Evolutionary conservation across 92 coral and sea anemone species (phyloP).

Genomic region (Galaxea fascicularis): DNA sequence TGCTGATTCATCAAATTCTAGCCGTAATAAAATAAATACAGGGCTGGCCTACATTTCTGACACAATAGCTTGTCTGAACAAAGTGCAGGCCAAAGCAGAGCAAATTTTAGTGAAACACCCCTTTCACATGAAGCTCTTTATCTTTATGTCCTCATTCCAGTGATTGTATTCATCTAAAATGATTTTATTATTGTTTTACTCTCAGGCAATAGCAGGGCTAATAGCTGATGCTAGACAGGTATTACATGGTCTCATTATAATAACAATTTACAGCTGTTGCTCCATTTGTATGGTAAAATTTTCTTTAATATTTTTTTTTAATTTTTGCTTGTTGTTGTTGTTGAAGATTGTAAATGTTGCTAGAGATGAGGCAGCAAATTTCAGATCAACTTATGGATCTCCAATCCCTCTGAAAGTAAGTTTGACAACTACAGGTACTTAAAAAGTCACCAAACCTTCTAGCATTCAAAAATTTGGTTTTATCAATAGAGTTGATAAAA

Average conservation of each 20-base stretch:
- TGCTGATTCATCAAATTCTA: no score
- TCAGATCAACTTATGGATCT: slow-evolving; percentile 94
- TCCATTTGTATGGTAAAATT: background rate
- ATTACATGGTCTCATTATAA: background rate
- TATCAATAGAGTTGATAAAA: no score
- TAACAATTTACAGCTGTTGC: no score
- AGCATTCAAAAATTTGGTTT: background rate
- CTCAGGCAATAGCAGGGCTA: slow-evolving; percentile 96
- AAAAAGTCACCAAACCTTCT: background rate
- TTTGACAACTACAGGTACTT: background rate
- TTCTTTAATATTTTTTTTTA: background rate
- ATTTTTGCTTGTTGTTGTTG: background rate
- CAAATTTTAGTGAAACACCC: no score
- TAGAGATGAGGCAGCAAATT: slow-evolving; percentile 96
- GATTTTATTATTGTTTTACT: background rate
- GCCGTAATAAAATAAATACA: no score
- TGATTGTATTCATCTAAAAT: no score
- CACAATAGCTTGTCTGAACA: no score
- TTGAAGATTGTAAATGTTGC: slow-evolving; percentile 89
- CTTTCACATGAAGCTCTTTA: no score
- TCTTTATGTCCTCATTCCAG: no score
- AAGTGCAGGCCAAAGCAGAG: no score
- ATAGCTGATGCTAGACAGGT: slow-evolving; percentile 99
- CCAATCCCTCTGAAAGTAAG: slow-evolving; percentile 95
- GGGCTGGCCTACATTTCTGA: no score